Evolutionary conservation across 1,140 invertebrate species (phyloP).

Genomic region (Camponotus vicinus): DNA sequence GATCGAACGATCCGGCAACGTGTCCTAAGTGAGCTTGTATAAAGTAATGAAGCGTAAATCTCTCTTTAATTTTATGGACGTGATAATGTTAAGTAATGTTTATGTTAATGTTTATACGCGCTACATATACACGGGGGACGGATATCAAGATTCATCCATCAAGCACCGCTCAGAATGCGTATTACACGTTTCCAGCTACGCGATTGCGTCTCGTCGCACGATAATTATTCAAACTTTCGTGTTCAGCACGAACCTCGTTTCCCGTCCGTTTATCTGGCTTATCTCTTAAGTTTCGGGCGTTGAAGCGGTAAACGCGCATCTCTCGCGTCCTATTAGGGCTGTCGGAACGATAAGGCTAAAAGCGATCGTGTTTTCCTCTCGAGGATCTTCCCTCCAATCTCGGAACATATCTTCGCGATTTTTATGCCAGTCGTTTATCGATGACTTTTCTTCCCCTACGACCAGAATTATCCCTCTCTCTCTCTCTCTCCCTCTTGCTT

Average conservation of each 20-base stretch:
- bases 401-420: constrained; percentile 62
- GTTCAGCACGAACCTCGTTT: constrained; percentile 34
- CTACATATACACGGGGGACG: not conserved
- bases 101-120: constrained; percentile 27
- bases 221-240: constrained; percentile 73
- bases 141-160: constrained; percentile 56
- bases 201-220: constrained; percentile 13
- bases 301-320: constrained; percentile 68
- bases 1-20: not conserved
- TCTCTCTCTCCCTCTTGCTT: too few species aligned
- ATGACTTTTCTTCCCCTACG: constrained; percentile 16
- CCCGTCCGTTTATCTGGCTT: constrained; percentile 53
- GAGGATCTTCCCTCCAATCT: constrained; percentile 53
- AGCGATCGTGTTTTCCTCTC: constrained; percentile 68
- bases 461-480: not conserved
- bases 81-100: constrained; percentile 48
- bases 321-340: constrained; percentile 67
- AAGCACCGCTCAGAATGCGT: constrained; percentile 11
- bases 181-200: constrained; percentile 28
- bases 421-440: constrained; percentile 41
- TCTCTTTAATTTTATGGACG: constrained; percentile 10
- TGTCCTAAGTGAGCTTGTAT: constrained; percentile 29
- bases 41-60: constrained; percentile 28
- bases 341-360: constrained; percentile 72
- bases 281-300: constrained; percentile 59